Evolutionary conservation across 2,113 vertebrate species (phyloP), one percentile per base, ranked within the genome.

Genomic region (Dicentrarchus labrax): DNA sequence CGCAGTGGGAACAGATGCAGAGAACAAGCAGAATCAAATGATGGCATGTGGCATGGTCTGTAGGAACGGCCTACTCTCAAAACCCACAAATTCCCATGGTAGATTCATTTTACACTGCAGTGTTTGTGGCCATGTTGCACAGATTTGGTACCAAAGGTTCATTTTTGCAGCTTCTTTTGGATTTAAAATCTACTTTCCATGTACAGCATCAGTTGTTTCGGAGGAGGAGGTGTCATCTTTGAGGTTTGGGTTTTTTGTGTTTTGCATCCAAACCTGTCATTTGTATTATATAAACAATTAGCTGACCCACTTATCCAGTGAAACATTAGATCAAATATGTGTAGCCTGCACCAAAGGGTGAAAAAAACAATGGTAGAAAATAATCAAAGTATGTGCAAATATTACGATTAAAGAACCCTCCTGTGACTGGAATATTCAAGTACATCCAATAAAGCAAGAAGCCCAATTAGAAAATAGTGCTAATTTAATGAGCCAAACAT

Each of bases 1-100:
- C 9, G 15, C 78, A 75, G 80, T 60, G 84, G 84, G 87, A 91
- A 87, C 84, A 91, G 93, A 94, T 89, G 89, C 85, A 80, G 80
- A 80, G 80, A 88, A 82, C 82, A 57, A 88, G 84, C 56, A 9
- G 59, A 80, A 85, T 83, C 59, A 51, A 85, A 80, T 39, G 86
- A 90, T 8, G 74, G 84, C 88, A 89, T 85, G 87, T 78, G 88
- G 88, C 77, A 15, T 0, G 72, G 80, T 56, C 74, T 7, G 83
- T 17, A 59, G 71, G 65, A 84, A 81, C 22, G 4, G 83, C 80
- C 66, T 50, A 30, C 82, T 83, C 59, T 76, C 78, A 43, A 72
- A 81, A 53, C 67, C 62, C 76, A 85, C 79, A 51, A 79, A 78
- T 15, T 15, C 53, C 72, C 1, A 10, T 0, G 43, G 66, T 54